Evolutionary conservation across 2,888 invertebrate genomes (phyloP).

Genomic region (Eurytoma adleriae): DNA sequence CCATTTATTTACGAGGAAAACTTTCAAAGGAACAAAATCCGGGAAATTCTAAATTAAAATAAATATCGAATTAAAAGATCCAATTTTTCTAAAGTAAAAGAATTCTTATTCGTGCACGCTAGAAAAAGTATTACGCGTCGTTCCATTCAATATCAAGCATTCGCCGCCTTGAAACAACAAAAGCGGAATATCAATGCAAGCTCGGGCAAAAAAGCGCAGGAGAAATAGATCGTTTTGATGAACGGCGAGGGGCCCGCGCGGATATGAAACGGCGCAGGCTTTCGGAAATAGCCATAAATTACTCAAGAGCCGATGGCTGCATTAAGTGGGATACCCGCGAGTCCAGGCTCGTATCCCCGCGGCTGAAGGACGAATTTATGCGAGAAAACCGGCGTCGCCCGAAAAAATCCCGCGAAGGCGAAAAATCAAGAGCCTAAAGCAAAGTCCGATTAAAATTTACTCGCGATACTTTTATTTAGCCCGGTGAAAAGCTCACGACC

Average conservation of each 20-base stretch:
- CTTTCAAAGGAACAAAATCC: no score
- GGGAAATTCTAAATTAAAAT: no score
- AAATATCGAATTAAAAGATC: no score
- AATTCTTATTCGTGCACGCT: no score
- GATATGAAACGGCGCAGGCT: conserved; percentile 23
- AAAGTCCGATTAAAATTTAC: background rate
- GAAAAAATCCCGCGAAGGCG: background rate
- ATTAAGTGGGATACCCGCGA: conserved; percentile 39
- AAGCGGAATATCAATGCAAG: background rate
- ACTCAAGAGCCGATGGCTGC: conserved; percentile 45
- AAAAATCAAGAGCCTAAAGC: background rate
- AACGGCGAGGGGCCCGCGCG: conserved; percentile 16
- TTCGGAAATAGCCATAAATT: conserved; percentile 43
- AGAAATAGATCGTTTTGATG: conserved; percentile 27
- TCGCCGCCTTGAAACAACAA: no score
- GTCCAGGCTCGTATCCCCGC: background rate
- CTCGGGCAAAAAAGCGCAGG: background rate
- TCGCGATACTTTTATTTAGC: background rate
- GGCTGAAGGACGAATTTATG: conserved; percentile 10
- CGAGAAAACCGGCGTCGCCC: background rate
- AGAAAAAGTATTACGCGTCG: no score
- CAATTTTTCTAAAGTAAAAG: no score
- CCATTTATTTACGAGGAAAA: no score
- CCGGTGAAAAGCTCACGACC: background rate
- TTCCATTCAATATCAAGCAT: no score